phyloP scores from a whole-genome alignment of 1,140 invertebrate species.

The Meteorus sp. region DNA sequence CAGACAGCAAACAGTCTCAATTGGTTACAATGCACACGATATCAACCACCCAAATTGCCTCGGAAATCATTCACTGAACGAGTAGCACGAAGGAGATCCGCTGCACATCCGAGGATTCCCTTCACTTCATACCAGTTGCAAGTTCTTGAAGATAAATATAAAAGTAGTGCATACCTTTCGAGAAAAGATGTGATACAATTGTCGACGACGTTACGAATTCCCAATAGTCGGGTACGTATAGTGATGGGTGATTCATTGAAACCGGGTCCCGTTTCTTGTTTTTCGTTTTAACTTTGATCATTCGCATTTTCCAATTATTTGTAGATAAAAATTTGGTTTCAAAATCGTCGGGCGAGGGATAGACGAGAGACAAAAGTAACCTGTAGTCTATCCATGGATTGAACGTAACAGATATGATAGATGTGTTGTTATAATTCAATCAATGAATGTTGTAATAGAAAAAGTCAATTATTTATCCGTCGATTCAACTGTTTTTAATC shows the following conservation, averaged over 20 bases:
- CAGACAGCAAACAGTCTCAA: constrained; percentile 37
- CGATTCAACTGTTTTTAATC: too few relatives aligned
- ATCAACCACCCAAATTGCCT: constrained; percentile 73
- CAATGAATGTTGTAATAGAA: too few relatives aligned
- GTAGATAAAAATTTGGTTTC: constrained; percentile 84
- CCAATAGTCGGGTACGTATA: constrained; percentile 66
- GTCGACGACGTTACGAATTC: constrained; percentile 62
- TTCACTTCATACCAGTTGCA: constrained; percentile 65
- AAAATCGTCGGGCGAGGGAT: constrained; percentile 75
- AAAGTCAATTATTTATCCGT: too few relatives aligned
- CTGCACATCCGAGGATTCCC: constrained; percentile 67
- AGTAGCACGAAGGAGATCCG: constrained; percentile 56
- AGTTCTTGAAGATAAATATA: constrained; percentile 64
- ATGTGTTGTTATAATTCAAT: too few relatives aligned
- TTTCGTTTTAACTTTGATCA: constrained; percentile 24
- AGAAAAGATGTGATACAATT: constrained; percentile 64
- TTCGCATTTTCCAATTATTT: constrained; percentile 23
- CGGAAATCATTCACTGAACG: constrained; percentile 61
- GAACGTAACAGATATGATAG: background rate
- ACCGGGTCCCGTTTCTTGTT: too few relatives aligned
- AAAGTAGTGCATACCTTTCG: constrained; percentile 63
- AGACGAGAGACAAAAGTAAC: constrained; percentile 60
- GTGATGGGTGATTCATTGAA: too few relatives aligned
- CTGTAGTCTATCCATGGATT: background rate
- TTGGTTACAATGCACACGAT: constrained; percentile 76